Percentiles rank a stretch among this genome's conserved stretches.
These are phyloP conservation scores for Helogale parvula DNA, from an alignment of 2,113 vertebrate genomes.

Conservation along the genomic window DNA sequence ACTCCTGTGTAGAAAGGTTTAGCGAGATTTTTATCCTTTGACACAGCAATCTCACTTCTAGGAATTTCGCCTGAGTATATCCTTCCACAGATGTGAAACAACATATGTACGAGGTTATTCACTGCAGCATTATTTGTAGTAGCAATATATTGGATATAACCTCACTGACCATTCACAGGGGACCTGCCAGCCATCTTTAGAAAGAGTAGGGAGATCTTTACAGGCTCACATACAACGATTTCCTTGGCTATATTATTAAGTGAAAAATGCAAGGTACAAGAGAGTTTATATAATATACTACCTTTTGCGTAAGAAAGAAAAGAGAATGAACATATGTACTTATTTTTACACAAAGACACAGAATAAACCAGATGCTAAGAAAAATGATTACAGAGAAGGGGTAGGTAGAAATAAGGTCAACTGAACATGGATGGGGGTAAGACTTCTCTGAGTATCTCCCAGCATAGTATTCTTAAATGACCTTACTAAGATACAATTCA, in stretches of 20 bases:
- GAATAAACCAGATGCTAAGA: background rate
- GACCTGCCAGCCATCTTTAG: background rate
- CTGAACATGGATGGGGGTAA: background rate
- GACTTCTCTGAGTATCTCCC: background rate
- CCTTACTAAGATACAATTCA: background rate
- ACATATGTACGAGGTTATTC: background rate
- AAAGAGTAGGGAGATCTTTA: background rate
- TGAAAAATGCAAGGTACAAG: background rate
- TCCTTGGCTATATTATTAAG: background rate
- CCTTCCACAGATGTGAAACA: background rate
- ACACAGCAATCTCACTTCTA: background rate
- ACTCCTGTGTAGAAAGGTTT: background rate
- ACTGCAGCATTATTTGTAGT: background rate
- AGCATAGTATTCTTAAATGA: background rate
- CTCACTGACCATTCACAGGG: background rate
- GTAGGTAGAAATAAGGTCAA: background rate
- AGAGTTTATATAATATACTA: background rate
- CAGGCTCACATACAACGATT: background rate
- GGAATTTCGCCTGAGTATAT: constrained; percentile 10
- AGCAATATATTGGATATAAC: background rate
- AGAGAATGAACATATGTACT: background rate
- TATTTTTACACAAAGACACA: background rate
- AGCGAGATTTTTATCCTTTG: constrained; percentile 28
- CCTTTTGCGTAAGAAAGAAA: background rate
- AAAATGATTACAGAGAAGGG: background rate